Evolutionary conservation across 2,888 invertebrate genomes (phyloP).

Genomic region (Tipula lateralis): DNA sequence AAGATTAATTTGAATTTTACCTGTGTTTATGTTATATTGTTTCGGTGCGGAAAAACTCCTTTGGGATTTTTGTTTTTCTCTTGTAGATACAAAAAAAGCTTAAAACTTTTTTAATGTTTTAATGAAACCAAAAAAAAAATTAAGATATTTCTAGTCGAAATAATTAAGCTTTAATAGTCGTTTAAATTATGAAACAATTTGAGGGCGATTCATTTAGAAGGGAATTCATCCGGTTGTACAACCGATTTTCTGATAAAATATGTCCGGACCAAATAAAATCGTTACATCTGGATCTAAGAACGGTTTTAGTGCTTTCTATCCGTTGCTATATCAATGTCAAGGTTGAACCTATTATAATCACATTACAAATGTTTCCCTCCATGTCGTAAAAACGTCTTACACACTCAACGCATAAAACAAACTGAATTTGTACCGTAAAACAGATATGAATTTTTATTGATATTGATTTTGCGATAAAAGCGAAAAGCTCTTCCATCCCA

Average conservation of each 20-base stretch:
- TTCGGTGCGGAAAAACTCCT: background rate
- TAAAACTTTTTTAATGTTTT: constrained; percentile 7
- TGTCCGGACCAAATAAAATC: too few species aligned
- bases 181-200: background rate
- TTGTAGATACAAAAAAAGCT: background rate
- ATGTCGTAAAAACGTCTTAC: background rate
- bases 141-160: background rate
- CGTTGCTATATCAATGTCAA: background rate
- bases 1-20: background rate
- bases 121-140: background rate
- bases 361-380: background rate
- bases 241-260: too few species aligned
- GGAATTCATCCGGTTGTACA: background rate
- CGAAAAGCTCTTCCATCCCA: background rate
- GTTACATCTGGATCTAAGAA: too few species aligned
- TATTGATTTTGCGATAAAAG: background rate
- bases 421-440: background rate
- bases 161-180: background rate
- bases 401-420: background rate
- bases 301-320: background rate
- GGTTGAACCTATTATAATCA: background rate
- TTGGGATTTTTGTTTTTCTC: background rate
- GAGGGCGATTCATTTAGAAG: background rate
- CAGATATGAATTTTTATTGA: background rate
- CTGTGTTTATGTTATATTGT: background rate